Percentiles rank a stretch among this genome's conserved stretches.
phyloP scores from a whole-genome alignment of 2,888 invertebrate species.

The Barypeithes pellucidus region DNA sequence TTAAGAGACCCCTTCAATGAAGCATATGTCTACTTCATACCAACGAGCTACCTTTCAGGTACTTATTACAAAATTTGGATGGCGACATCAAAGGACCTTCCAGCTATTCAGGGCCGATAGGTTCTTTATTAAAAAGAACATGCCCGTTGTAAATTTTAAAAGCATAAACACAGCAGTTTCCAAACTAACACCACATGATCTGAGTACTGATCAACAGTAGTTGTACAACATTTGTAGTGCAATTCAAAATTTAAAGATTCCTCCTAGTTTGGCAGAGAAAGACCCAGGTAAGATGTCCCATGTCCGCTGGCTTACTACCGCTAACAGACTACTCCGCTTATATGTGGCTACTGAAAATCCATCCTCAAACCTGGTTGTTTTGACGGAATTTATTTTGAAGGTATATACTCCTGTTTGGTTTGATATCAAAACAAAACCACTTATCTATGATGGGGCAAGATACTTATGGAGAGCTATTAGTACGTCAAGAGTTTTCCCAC shows the following conservation, averaged over 20 bases:
- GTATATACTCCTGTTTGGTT: conserved; percentile 1
- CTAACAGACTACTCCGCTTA: background rate
- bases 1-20: background rate
- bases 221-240: too few relatives aligned
- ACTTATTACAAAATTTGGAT: conserved; percentile 31
- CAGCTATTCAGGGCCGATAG: too few relatives aligned
- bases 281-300: too few relatives aligned
- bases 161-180: too few relatives aligned
- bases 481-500: background rate
- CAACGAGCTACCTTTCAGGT: conserved; percentile 37
- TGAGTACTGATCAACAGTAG: too few relatives aligned
- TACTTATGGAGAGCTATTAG: conserved; percentile 4
- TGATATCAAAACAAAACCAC: background rate
- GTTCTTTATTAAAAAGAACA: too few relatives aligned
- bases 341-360: conserved; percentile 4
- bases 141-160: too few relatives aligned
- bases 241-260: too few relatives aligned
- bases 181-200: too few relatives aligned
- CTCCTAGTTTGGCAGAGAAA: too few relatives aligned
- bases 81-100: background rate
- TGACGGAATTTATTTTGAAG: background rate
- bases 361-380: background rate
- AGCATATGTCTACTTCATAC: conserved; percentile 20
- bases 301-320: too few relatives aligned
- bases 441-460: background rate